Base-by-base conservation (phyloP, 1,140 invertebrate species). In the Lepidurus apus region DNA sequence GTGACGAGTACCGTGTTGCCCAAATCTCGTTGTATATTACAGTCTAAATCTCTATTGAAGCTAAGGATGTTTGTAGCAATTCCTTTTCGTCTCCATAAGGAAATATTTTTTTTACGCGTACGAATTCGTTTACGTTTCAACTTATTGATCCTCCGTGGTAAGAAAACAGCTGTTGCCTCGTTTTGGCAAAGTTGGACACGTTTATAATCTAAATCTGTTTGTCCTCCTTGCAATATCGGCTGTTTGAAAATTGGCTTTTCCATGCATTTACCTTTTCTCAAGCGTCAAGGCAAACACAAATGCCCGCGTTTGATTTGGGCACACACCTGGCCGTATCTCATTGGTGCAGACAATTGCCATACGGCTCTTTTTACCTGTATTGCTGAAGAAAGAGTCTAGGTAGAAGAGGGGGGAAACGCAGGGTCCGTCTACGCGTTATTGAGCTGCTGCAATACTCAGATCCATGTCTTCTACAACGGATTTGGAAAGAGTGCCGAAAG, bases 261-360 rank as follows among this genome's bases (percentile, higher is more conserved):
- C 17, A 9, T 21, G 10, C 53, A 21, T 65, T 65, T 65, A 13
- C 13, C 53, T 65, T 47, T 65, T 65, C 53, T 65, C 21, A 17
- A n/a, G 13, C 53, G 53, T 21, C 17, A 65, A 21, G 53, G 53
- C 53, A 1, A 7, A 65, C 53, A 65, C 53, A 65, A 9, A 65
- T 13, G 21, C 13, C 9, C 53, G 9, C 53, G 53, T 65, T 17
- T 65, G 53, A 65, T 65, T 65, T 65, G 17, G 7, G 53, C 53
- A 65, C 53, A 65, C 53, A 65, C 53, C 53, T 65, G 53, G 53
- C 53, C 53, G 53, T 65, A 65, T 21, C 13, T 13, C 21, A 65
- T 65, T 65, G 53, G 53, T 65, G 13, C 53, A 65, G n/a, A 65
- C 8, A 13, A 65, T 21, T 65, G 13, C 53, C 53, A 65, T 13